Evolutionary conservation across 2,797 vertebrate genomes (phyloP).

Genomic region (Macrochelys suwanniensis): DNA sequence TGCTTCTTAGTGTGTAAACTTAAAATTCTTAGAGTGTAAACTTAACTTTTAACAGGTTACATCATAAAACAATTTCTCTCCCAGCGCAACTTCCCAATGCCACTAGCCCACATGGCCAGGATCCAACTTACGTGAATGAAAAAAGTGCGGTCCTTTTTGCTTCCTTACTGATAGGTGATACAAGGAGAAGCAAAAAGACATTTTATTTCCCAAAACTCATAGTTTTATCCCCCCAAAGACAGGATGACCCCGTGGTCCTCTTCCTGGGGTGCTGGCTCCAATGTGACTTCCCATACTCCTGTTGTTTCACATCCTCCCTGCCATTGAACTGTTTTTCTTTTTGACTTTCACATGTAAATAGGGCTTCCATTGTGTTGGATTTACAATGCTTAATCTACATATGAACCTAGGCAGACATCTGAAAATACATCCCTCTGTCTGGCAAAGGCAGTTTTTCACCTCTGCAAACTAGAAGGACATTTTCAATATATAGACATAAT

Average conservation of each 20-base stretch:
- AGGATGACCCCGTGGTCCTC: not conserved
- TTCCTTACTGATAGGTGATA: not conserved
- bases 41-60: not conserved
- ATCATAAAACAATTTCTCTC: not conserved
- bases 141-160: not conserved
- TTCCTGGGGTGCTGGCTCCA: not conserved
- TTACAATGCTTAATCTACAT: not conserved
- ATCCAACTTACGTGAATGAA: not conserved
- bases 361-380: not conserved
- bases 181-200: not conserved
- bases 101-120: not conserved
- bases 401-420: not conserved
- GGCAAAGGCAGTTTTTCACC: not conserved
- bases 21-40: not conserved
- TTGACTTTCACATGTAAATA: not conserved
- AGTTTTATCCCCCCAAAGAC: not conserved
- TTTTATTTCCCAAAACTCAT: not conserved
- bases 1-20: not conserved
- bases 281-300: not conserved
- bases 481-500: not conserved
- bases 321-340: not conserved
- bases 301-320: not conserved
- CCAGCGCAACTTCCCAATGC: not conserved
- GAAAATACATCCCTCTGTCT: not conserved
- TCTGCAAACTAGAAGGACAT: not conserved